Evolutionary conservation across 2,888 invertebrate species (phyloP).

Genomic region (Chorisops tibialis): DNA sequence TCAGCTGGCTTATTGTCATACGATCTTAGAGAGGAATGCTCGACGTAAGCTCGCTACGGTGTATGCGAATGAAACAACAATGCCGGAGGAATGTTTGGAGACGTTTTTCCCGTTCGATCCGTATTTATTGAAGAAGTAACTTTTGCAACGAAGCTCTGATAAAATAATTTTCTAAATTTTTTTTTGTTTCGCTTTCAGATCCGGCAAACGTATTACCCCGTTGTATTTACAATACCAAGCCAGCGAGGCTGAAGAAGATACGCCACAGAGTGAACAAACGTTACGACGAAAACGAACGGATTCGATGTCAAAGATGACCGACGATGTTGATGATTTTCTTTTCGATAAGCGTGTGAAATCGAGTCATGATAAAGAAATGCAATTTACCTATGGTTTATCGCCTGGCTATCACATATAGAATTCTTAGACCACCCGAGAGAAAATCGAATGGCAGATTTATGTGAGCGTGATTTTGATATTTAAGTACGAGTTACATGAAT

Average conservation of each 20-base stretch:
- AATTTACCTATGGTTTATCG: conserved; percentile 46
- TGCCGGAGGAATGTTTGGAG: conserved; percentile 53
- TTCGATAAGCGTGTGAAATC: conserved; percentile 46
- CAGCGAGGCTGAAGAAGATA: conserved; percentile 42
- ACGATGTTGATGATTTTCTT: conserved; percentile 48
- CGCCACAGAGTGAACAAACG: background rate
- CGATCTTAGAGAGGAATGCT: conserved; percentile 81
- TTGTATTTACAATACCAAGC: conserved; percentile 56
- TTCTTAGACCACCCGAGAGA: no score
- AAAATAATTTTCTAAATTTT: background rate
- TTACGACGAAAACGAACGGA: conserved; percentile 28
- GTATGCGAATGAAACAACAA: conserved; percentile 56
- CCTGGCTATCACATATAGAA: conserved; percentile 43
- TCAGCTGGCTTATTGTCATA: conserved; percentile 89
- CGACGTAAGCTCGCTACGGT: conserved; percentile 60
- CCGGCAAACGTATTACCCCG: conserved; percentile 50
- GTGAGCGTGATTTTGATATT: no score
- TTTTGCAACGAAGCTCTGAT: conserved; percentile 41
- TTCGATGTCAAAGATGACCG: conserved; percentile 30
- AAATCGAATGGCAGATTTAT: no score
- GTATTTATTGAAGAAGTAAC: conserved; percentile 63
- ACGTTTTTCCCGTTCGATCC: conserved; percentile 91
- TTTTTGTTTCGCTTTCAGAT: conserved; percentile 41
- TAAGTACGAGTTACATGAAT: no score
- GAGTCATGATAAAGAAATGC: conserved; percentile 44